Base-by-base conservation (phyloP, 2,113 vertebrate genomes). In the Numenius arquata region DNA sequence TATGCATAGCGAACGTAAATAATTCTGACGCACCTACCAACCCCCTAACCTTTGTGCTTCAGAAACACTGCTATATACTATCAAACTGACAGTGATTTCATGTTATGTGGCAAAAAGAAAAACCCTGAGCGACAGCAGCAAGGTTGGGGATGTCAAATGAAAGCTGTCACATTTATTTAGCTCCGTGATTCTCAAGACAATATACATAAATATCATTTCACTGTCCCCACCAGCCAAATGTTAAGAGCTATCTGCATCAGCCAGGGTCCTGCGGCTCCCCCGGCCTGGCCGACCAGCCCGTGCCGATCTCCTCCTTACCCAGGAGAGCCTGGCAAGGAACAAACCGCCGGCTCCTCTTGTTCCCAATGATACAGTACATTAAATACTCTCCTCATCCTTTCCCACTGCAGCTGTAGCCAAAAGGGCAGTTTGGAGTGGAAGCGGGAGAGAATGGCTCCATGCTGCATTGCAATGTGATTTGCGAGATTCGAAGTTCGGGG, bases 151-250 rank as follows among this genome's bases (percentile, higher is more conserved):
- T 88, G 92, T 93, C 96, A 95, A 92, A 73, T 76, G 89, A 89
- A 95, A 95, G 62, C 92, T 88, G 92, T 92, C 95, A 87, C 84
- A 36, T 94, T 95, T 96, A 82, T 95, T 96, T 96, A 96, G 86
- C 89, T 87, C 84, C 1, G 2, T 75, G 90, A 72, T 85, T 94
- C 83, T 96, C 66, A 19, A 78, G 90, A 94, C 53, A 89, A 95
- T 75, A 74, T 75, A 66, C 73, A 95, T 93, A 90, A 94, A 96
- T 93, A 90, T 47, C 36, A 18, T 27, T 93, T 93, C 92, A 82
- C 83, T 87, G 22, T 91, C 73, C 70, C 77, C 77, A 83, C 50
- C 93, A 93, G 72, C 72, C 71, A 75, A 65, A 73, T 25, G 76
- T 86, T 68, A 41, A 81, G 86, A 86, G 76, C 80, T 90, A 75